Conservation (phyloP, 2,113 vertebrate genomes). For the Thoracochromis brauschi region DNA sequence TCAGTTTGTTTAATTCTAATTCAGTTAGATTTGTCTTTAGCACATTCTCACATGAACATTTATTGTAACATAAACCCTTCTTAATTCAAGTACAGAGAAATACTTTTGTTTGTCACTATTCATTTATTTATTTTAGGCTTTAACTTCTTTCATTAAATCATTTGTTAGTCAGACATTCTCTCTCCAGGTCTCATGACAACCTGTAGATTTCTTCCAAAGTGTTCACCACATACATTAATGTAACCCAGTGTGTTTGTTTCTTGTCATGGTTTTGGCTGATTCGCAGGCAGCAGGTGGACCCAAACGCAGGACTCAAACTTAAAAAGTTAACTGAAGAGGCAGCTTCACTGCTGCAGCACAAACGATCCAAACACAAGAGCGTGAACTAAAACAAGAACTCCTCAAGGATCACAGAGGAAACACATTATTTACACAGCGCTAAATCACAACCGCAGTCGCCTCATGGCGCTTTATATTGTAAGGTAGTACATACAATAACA, state of each 20-base stretch:
- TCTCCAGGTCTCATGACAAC: neutral
- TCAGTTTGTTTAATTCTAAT: neutral
- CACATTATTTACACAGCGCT: neutral
- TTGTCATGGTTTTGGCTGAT: neutral
- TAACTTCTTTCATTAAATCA: neutral
- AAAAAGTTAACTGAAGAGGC: neutral
- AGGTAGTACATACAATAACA: too few relatives aligned
- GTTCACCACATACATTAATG: neutral
- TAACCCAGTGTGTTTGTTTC: neutral
- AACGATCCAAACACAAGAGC: neutral
- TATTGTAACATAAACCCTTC: neutral
- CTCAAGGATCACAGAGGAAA: neutral
- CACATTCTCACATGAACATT: neutral
- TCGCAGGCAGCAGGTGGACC: too few relatives aligned
- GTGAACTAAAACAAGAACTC: neutral
- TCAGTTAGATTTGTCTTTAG: neutral
- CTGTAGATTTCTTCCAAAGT: neutral
- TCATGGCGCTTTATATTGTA: rapidly evolving
- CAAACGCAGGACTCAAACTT: too few relatives aligned
- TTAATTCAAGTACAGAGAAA: neutral
- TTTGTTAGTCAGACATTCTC: neutral
- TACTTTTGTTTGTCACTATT: neutral
- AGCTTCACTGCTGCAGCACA: neutral
- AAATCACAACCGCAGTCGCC: neutral
- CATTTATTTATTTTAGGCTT: neutral